Evolutionary conservation across 2,113 vertebrate genomes (phyloP).

Genomic region (Sakesphorus luctuosus): DNA sequence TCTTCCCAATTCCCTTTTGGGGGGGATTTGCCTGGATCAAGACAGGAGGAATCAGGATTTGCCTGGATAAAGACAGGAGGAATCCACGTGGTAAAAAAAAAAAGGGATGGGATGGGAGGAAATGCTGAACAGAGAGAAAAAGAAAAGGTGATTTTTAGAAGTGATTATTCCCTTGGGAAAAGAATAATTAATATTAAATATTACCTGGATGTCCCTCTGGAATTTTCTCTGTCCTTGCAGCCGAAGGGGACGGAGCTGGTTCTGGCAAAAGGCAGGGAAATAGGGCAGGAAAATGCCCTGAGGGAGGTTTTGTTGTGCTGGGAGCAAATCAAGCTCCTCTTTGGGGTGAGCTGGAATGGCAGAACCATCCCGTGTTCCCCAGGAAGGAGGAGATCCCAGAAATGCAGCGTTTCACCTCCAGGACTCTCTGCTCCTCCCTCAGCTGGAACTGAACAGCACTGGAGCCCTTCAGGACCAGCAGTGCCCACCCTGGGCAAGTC

Average conservation of each 20-base stretch:
- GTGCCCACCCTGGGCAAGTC: rapidly evolving
- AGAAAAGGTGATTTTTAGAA: background rate
- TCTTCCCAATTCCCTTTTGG: background rate
- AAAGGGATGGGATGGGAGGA: rapidly evolving
- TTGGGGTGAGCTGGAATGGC: background rate
- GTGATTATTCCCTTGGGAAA: background rate
- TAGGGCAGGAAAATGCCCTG: background rate
- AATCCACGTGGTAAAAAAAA: background rate
- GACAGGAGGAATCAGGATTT: background rate
- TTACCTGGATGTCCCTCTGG: background rate
- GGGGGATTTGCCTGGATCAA: background rate
- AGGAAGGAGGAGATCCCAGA: background rate
- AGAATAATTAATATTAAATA: background rate
- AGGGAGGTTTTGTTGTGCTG: rapidly evolving
- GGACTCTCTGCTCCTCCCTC: slow-evolving; percentile 47
- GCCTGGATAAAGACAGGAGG: background rate
- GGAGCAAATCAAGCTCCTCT: background rate
- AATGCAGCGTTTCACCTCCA: background rate
- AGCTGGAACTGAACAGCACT: background rate
- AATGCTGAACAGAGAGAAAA: rapidly evolving
- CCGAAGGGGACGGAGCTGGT: background rate
- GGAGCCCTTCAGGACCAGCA: background rate
- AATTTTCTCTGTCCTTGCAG: background rate
- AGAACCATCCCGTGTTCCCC: rapidly evolving
- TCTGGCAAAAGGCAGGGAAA: background rate